A percentile compares a stretch with the other conserved stretches of the same genome.
phyloP scores from a whole-genome alignment of 2,797 vertebrate genomes.

The Pangasius krempfi region DNA sequence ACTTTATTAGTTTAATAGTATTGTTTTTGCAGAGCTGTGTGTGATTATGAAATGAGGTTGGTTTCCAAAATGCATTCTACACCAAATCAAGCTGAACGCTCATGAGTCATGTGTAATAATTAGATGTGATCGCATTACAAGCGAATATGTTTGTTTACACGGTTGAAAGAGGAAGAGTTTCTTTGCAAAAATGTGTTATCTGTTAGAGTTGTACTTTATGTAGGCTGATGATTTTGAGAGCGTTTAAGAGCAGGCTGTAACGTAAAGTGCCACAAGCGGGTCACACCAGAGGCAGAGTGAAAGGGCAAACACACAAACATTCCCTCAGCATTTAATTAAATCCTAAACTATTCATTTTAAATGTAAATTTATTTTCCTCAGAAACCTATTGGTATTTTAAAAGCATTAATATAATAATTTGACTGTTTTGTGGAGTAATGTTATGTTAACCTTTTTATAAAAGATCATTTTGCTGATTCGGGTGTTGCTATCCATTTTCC shows the following conservation, averaged over 20 bases:
- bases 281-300: neutral
- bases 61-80: neutral
- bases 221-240: neutral
- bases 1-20: constrained; percentile 2
- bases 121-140: neutral
- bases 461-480: neutral
- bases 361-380: neutral
- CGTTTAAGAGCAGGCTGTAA: neutral
- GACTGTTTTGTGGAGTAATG: neutral
- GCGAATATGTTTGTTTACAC: neutral
- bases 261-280: neutral
- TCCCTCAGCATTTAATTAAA: neutral
- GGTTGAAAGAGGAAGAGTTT: neutral
- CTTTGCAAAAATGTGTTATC: constrained; percentile 15
- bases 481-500: neutral
- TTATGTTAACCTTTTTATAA: neutral
- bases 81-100: neutral
- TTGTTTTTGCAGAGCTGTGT: constrained; percentile 4
- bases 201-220: neutral
- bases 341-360: neutral
- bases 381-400: neutral
- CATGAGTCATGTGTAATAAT: neutral
- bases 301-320: neutral
- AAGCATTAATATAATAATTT: neutral
- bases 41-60: constrained; percentile 19